Conservation (phyloP, 2,888 invertebrate species). For the Oscheius onirici region DNA sequence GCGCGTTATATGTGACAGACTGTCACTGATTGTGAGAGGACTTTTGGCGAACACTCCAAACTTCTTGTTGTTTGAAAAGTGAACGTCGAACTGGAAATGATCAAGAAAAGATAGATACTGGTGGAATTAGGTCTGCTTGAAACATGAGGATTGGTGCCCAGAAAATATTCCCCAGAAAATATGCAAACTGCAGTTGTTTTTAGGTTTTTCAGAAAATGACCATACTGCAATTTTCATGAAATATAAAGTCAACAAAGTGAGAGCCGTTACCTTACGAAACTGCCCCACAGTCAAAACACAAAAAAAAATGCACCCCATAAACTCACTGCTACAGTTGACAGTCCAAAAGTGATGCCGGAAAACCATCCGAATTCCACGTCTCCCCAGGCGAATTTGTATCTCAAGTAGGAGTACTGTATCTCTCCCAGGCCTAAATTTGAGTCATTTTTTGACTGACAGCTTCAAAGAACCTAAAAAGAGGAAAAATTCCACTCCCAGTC, state of each 20-base stretch:
- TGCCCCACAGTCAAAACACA: too few species aligned
- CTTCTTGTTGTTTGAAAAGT: neutral
- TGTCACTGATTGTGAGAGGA: too few species aligned
- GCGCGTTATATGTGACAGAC: too few species aligned
- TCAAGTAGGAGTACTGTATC: slow-evolving; percentile 65
- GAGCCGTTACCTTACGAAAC: too few species aligned
- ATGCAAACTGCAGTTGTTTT: neutral
- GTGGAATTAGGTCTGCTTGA: neutral
- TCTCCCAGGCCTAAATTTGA: slow-evolving; percentile 48
- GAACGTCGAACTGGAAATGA: neutral
- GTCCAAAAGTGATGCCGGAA: slow-evolving; percentile 58
- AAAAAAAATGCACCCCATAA: slow-evolving; percentile 1
- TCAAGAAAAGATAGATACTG: neutral
- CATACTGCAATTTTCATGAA: neutral
- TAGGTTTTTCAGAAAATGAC: neutral
- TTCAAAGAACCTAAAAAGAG: slow-evolving; percentile 39
- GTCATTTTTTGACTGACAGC: neutral
- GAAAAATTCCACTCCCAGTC: slow-evolving; percentile 57
- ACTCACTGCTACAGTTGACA: slow-evolving; percentile 57
- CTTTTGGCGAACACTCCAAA: too few species aligned
- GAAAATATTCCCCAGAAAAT: neutral
- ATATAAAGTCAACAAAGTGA: neutral
- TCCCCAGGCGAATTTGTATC: slow-evolving; percentile 63
- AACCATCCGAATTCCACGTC: slow-evolving; percentile 69
- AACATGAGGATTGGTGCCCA: neutral